Conservation (phyloP, 1,140 invertebrate species). For the Eciton burchellii region DNA sequence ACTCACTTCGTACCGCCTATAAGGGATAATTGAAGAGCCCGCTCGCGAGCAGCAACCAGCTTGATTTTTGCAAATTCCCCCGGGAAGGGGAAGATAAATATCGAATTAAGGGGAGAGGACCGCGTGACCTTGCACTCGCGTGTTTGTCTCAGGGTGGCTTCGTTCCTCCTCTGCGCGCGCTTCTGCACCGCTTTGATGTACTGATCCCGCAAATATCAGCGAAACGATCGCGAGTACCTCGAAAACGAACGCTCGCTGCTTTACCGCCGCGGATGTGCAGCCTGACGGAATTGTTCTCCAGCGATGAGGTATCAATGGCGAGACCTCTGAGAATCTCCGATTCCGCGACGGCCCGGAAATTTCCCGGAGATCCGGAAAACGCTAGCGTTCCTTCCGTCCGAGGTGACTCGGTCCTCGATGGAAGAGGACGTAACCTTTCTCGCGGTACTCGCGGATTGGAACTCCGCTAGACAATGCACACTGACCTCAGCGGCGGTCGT, state of each 20-base stretch:
- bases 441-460: slow-evolving; percentile 59
- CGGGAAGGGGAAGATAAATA: slow-evolving; percentile 57
- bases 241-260: too few relatives aligned
- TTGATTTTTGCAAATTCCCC: slow-evolving; percentile 66
- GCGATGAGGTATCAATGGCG: too few relatives aligned
- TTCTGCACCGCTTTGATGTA: background rate
- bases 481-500: slow-evolving; percentile 80
- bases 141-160: background rate
- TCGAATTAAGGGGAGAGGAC: slow-evolving; percentile 44
- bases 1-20: slow-evolving; percentile 70
- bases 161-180: background rate
- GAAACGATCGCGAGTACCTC: slow-evolving; percentile 6
- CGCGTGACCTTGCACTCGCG: background rate
- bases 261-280: too few relatives aligned
- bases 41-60: slow-evolving; percentile 61
- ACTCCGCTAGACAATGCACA: slow-evolving; percentile 75
- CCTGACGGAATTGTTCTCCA: too few relatives aligned
- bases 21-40: slow-evolving; percentile 75
- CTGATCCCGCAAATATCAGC: background rate
- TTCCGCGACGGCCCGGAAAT: too few relatives aligned
- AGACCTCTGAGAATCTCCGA: too few relatives aligned
- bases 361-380: too few relatives aligned
- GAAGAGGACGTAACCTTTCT: slow-evolving; percentile 41
- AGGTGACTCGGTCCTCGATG: background rate
- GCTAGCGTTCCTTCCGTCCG: background rate